These are phyloP conservation scores for Cyphomyrmex costatus DNA, from an alignment of 1,140 invertebrate species.

Conservation along the genomic window DNA sequence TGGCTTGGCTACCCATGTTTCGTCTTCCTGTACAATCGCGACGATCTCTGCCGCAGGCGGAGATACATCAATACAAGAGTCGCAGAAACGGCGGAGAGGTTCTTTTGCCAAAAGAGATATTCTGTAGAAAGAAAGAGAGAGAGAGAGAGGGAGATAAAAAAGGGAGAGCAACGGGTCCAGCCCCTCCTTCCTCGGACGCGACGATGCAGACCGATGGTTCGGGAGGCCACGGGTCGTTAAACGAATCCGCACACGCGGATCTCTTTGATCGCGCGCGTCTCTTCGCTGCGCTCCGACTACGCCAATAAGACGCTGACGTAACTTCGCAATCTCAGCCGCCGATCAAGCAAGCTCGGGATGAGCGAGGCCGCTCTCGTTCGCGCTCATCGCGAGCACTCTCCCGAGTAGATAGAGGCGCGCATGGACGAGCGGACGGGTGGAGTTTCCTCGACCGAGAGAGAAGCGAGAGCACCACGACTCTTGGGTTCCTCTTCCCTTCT, in stretches of 20 bases:
- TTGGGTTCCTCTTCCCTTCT: conserved; percentile 66
- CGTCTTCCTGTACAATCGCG: conserved; percentile 15
- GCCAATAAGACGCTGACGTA: conserved; percentile 84
- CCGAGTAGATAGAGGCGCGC: conserved; percentile 38
- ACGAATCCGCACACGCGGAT: conserved; percentile 75
- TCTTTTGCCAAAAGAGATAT: conserved; percentile 3
- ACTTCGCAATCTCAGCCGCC: conserved; percentile 81
- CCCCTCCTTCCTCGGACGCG: not conserved
- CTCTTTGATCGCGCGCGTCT: conserved; percentile 82
- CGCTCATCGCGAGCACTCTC: conserved; percentile 27
- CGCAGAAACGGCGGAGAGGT: conserved; percentile 31
- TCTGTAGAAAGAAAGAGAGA: not conserved
- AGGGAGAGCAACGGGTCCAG: not conserved
- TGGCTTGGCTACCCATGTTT: conserved; percentile 9
- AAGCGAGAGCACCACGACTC: conserved; percentile 35
- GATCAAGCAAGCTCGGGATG: conserved; percentile 74
- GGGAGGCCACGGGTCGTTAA: conserved; percentile 72
- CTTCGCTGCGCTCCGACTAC: conserved; percentile 70
- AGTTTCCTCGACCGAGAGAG: conserved; percentile 61
- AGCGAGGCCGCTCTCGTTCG: conserved; percentile 29
- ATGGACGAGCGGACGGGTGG: conserved; percentile 47
- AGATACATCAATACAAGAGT: conserved; percentile 16
- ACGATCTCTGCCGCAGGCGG: conserved; percentile 21
- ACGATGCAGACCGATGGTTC: not conserved
- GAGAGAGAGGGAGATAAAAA: not conserved